Base-by-base conservation (phyloP, 2,113 vertebrate species). In the Saguinus imperator region DNA sequence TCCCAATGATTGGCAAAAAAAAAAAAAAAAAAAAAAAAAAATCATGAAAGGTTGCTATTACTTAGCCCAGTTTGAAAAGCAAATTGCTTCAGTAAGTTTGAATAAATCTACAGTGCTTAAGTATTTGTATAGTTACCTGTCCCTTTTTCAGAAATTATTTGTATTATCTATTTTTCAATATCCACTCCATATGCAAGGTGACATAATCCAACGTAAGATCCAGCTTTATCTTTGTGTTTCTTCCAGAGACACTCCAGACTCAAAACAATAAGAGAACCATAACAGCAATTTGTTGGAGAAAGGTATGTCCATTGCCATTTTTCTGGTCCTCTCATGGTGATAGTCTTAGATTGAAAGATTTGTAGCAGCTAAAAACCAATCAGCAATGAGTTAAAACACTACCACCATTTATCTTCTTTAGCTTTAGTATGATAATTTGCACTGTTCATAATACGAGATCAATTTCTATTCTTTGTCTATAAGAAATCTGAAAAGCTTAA, bases 51-150 rank as follows among this genome's bases (percentile, higher is more conserved):
- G 23, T 16, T 76, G 10, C 6, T 64, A 68, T 92, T 92, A 92
- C 61, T 64, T 29, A 64, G 25, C 35, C 21, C 21, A 61, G 48
- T 81, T 81, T 87, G 82, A 89, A 82, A 72, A 66, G 9, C 13
- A 87, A 70, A 94, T 66, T 92, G 23, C 72, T 93, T 94, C 29
- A 85, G 66, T 84, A 57, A 37, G 45, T 84, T 87, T 95, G 32
- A 91, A 40, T 85, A 90, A 93, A 92, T 43, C 61, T 8, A 48
- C 3, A 37, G 13, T 35, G 6, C 61, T 80, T 66, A 45, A 27
- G 48, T 77, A 86, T 55, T 79, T 90, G 91, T n/a, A 76, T 2
- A 40, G 55, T 48, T 17, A 75, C 58, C 6, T 77, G 6, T 68
- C 48, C 17, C 37, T 87, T 95, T 58, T 66, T 89, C 8, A 25